A percentile compares a stretch with the other conserved stretches of the same genome.
These are phyloP conservation scores for Epinephelus coioides DNA, from an alignment of 2,797 vertebrate genomes.

Conservation along the genomic window DNA sequence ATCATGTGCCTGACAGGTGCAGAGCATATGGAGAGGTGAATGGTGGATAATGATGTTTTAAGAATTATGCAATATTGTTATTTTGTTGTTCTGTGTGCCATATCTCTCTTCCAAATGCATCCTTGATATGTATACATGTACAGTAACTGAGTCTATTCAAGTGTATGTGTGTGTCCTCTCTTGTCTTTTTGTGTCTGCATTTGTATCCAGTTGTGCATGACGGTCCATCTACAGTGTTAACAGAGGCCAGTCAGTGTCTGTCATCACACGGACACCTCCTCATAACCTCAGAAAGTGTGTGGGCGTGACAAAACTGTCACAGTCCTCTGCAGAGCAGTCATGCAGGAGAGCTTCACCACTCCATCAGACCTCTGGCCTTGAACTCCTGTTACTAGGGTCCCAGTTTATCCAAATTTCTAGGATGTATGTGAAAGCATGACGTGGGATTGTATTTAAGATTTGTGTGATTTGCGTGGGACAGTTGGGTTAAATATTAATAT, in stretches of 20 bases:
- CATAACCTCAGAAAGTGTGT: conserved; percentile 7
- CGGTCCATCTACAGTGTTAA: conserved; percentile 20
- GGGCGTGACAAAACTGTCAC: conserved; percentile 29
- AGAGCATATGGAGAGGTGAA: conserved; percentile 5
- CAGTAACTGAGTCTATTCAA: background rate
- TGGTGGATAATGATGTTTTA: background rate
- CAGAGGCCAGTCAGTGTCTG: conserved; percentile 27
- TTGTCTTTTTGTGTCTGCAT: background rate
- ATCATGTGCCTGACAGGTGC: conserved; percentile 7
- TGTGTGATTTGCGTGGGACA: background rate
- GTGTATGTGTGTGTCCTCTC: background rate
- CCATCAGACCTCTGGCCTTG: background rate
- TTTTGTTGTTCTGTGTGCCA: background rate
- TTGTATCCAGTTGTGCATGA: conserved; percentile 8
- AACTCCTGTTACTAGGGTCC: background rate
- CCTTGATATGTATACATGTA: background rate
- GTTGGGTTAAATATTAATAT: conserved; percentile 3
- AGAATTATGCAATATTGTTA: background rate
- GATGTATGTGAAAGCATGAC: background rate
- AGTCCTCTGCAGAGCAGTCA: conserved; percentile 58
- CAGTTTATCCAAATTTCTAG: background rate
- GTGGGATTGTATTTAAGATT: background rate
- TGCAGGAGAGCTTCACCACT: conserved; percentile 49
- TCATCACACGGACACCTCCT: conserved; percentile 35
- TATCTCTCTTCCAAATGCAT: background rate